Evolutionary conservation across 2,113 vertebrate species (phyloP).

Genomic region (Oreotrochilus melanogaster): DNA sequence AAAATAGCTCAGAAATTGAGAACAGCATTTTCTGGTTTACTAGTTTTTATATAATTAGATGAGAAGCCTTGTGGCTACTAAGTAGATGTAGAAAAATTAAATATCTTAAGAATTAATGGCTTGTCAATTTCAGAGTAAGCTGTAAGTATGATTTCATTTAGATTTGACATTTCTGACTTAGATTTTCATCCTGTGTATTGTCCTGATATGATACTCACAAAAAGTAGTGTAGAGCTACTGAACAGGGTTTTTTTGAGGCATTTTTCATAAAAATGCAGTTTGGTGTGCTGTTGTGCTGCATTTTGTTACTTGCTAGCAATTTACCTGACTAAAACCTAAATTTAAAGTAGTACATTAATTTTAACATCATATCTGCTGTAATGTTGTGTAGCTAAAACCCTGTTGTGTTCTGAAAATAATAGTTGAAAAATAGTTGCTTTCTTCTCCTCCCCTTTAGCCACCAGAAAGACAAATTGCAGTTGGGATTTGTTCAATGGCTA

Average conservation of each 20-base stretch:
- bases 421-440: not conserved
- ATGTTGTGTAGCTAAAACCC: not conserved
- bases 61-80: not conserved
- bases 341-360: not conserved
- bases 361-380: not conserved
- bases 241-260: not conserved
- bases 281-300: rapidly evolving
- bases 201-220: not conserved
- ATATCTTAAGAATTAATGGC: not conserved
- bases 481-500: constrained; percentile 93
- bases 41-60: not conserved
- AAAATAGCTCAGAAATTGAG: not conserved
- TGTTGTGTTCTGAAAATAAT: not conserved
- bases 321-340: not conserved
- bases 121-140: not conserved
- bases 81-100: not conserved
- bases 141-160: not conserved
- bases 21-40: not conserved
- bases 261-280: not conserved
- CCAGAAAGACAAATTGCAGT: constrained; percentile 90
- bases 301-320: not conserved
- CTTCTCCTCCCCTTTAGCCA: constrained; percentile 73
- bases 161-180: not conserved
- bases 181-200: not conserved
- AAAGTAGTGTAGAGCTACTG: not conserved